These are phyloP conservation scores for Muscicapa striata DNA, from an alignment of 2,797 vertebrate genomes.

Conservation along the genomic window DNA sequence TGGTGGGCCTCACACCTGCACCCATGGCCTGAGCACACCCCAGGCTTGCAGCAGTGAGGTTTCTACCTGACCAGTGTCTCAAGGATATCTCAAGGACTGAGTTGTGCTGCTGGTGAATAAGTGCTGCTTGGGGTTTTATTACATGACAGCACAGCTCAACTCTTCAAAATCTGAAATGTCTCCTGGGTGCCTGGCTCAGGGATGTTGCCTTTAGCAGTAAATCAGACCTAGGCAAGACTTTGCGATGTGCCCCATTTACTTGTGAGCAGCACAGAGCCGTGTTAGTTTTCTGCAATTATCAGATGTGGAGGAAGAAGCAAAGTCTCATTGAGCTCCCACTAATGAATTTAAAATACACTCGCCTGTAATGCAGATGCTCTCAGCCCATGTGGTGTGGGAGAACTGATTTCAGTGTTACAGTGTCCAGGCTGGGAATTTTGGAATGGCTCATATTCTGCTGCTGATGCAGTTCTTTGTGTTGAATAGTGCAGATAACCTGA, in stretches of 20 bases:
- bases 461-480: not conserved
- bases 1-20: not conserved
- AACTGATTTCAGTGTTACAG: not conserved
- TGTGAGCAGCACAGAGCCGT: not conserved
- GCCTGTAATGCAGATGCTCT: slow-evolving; percentile 1
- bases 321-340: slow-evolving; percentile 48
- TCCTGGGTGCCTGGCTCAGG: not conserved
- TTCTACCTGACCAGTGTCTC: not conserved
- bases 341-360: slow-evolving; percentile 30
- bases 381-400: not conserved
- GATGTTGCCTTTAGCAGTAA: not conserved
- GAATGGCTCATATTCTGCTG: not conserved
- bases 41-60: not conserved
- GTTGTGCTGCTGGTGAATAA: not conserved
- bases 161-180: not conserved
- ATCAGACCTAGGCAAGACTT: not conserved
- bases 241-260: slow-evolving; percentile 3
- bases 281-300: slow-evolving; percentile 1
- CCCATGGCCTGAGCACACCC: rapidly evolving
- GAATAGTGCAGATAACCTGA: not conserved
- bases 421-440: not conserved
- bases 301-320: slow-evolving; percentile 28
- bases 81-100: slow-evolving; percentile 7
- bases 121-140: not conserved
- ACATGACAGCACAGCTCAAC: slow-evolving; percentile 11